phyloP scores from a whole-genome alignment of 1,140 invertebrate genomes.

The Rhizoglyphus robini region DNA sequence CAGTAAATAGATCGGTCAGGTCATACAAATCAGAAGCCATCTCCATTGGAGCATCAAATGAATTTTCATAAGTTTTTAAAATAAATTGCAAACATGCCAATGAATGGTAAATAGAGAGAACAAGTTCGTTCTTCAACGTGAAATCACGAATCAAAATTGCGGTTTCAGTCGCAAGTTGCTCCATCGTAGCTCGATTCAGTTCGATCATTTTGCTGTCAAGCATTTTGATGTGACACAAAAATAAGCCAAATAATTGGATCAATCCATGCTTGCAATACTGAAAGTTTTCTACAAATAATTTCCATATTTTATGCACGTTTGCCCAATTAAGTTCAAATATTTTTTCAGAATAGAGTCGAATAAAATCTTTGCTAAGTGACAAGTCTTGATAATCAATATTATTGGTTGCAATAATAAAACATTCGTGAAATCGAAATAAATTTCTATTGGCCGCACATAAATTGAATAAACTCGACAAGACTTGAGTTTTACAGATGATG shows the following conservation, averaged over 20 bases:
- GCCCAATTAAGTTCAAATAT: not conserved
- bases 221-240: not conserved
- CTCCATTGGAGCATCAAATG: not conserved
- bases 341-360: not conserved
- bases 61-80: not conserved
- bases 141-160: no score
- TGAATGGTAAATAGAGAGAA: not conserved
- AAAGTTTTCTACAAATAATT: not conserved
- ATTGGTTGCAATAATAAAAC: not conserved
- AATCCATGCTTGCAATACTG: no score
- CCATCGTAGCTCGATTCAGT: no score
- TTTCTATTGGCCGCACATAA: not conserved
- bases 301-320: no score
- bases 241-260: not conserved
- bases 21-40: not conserved
- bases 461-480: not conserved
- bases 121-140: not conserved
- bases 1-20: not conserved
- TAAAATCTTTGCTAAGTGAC: not conserved
- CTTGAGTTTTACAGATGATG: not conserved
- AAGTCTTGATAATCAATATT: not conserved
- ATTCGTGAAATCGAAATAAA: not conserved
- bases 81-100: not conserved
- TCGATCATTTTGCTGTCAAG: not conserved
- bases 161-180: no score